Base-by-base conservation (phyloP, 2,888 invertebrate genomes). In the Drosophila paucipuncta region DNA sequence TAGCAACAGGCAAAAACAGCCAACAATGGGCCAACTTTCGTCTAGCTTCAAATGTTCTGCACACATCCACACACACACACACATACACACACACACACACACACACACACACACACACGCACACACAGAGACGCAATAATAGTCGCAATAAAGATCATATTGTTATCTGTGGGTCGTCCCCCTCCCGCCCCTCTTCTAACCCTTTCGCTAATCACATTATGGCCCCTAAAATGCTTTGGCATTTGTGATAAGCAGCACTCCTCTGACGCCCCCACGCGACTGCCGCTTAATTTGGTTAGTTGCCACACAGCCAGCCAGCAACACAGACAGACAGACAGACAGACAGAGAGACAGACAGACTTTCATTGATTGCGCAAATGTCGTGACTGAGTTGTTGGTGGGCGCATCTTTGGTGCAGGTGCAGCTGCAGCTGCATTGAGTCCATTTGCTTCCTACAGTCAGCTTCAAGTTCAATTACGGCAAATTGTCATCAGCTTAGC, bases 391-490 rank as follows among this genome's bases (percentile, higher is more conserved):
- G 61, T 22, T 72, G 74, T 67, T 66, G 71, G 75, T 37, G 33
- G 33, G 22, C 52, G 81, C 85, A 75, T 66, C 74, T 65, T 54
- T 62, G 63, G 28, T 53, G 63, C 82, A 83, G 84, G 76, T 81
- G 72, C 66, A 47, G 66, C 62, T 47, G 58, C 41, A 47, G 47
- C 25, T 47, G 47, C 49, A 41, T 30, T 30, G 61, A n/a, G 28
- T 11, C n/a, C 61, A 57, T 43, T 55, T 54, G 89, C 82, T 85
- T 85, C 87, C 89, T 86, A 68, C 59, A 52, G 52, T 28, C 53
- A 31, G 39, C 70, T 80, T 76, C 85, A 85, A 89, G 85, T 85
- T 85, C 85, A 85, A 84, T 87, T 89, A 82, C 82, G 77, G 65
- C 74, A 89, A 87, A 84, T 84, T 87, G 71, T 76, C 78, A 78